Conservation (phyloP, 2,888 invertebrate species). For the Ochropleura leucogaster region DNA sequence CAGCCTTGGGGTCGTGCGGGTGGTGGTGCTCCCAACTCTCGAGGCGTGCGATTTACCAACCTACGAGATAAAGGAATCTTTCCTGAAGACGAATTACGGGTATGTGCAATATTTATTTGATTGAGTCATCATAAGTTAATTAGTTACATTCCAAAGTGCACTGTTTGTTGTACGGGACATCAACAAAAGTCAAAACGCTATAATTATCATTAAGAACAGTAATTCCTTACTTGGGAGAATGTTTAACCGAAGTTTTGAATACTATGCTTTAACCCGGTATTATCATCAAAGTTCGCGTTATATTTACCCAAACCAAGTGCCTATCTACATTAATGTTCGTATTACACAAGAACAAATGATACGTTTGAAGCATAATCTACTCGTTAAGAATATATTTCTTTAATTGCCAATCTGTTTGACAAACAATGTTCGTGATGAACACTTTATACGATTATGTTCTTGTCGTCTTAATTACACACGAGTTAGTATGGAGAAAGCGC, state of each 20-base stretch:
- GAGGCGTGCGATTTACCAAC: conserved; percentile 92
- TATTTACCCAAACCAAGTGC: neutral
- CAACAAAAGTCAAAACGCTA: no score
- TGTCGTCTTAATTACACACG: conserved; percentile 43
- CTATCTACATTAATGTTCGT: neutral
- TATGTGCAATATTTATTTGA: conserved; percentile 52
- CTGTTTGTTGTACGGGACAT: neutral
- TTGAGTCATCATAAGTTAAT: no score
- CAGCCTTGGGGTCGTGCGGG: conserved; percentile 95
- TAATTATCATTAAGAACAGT: no score
- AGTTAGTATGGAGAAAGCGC: conserved; percentile 45
- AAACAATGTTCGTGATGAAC: conserved; percentile 16
- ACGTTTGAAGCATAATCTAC: neutral
- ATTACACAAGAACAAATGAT: neutral
- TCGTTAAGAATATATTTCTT: conserved; percentile 15
- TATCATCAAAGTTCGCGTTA: neutral
- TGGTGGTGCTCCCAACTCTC: conserved; percentile 93
- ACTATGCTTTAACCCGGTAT: neutral
- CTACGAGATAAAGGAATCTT: conserved; percentile 92
- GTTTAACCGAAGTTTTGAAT: neutral
- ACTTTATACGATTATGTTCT: conserved; percentile 8
- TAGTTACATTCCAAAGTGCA: no score
- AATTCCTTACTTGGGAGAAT: neutral
- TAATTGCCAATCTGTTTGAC: conserved; percentile 9
- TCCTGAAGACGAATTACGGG: conserved; percentile 91